Percentiles rank a stretch among this genome's conserved stretches.
Conservation (phyloP, 2,113 vertebrate genomes). For the Girardinichthys multiradiatus region DNA sequence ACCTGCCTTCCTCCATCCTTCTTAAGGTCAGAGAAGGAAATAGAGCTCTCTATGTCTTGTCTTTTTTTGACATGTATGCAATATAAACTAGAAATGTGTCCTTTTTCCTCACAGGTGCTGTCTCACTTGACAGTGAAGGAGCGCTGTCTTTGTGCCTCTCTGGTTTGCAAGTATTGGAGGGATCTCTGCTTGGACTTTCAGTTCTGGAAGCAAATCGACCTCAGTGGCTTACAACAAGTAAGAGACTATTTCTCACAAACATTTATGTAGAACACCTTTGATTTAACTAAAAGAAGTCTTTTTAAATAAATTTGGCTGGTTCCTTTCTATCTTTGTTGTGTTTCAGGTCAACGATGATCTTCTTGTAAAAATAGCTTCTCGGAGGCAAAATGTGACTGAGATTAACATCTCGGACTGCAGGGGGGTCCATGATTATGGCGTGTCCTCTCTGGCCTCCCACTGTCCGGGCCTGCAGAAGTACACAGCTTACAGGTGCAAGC, state of each 20-base stretch:
- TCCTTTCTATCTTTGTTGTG: not conserved
- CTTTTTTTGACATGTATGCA: not conserved
- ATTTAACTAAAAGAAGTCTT: not conserved
- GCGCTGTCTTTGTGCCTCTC: constrained; percentile 91
- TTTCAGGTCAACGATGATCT: constrained; percentile 92
- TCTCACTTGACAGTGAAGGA: constrained; percentile 96
- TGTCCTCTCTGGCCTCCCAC: constrained; percentile 89
- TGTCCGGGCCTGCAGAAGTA: constrained; percentile 93
- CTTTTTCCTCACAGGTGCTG: constrained; percentile 85
- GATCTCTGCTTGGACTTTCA: constrained; percentile 98
- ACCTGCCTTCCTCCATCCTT: constrained; percentile 94
- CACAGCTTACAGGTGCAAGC: constrained; percentile 96
- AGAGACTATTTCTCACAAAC: constrained; percentile 24
- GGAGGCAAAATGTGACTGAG: constrained; percentile 96
- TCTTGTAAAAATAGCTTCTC: constrained; percentile 93
- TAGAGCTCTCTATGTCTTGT: not conserved
- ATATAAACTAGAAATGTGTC: too few relatives aligned
- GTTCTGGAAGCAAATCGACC: constrained; percentile 98
- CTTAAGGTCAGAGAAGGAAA: constrained; percentile 87
- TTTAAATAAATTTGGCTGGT: not conserved
- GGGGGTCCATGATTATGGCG: constrained; percentile 91
- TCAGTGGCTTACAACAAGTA: constrained; percentile 97
- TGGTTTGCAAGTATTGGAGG: constrained; percentile 98
- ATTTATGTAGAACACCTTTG: not conserved
- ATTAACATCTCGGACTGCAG: constrained; percentile 98